Percentiles rank a stretch among this genome's conserved stretches.
Evolutionary conservation across 64 coral and sea anemone species (phyloP).

Genomic region (Montipora foliosa): DNA sequence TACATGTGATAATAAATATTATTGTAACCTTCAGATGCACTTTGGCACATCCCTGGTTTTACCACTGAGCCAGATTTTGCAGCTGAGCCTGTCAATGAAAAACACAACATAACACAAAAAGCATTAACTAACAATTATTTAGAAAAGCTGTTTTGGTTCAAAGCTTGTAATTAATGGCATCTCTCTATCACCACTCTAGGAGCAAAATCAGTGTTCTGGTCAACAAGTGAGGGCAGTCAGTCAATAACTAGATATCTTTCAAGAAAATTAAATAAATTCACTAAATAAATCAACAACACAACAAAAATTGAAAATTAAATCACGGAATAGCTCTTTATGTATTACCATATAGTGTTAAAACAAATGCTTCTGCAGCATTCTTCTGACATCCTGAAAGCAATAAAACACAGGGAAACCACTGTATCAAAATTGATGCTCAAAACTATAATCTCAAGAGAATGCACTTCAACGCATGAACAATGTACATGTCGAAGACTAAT

Average conservation of each 20-base stretch:
- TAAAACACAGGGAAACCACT: not conserved
- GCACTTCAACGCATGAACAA: not conserved
- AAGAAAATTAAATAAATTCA: conserved; percentile 1
- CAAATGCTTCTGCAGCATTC: not conserved
- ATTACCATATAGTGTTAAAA: not conserved
- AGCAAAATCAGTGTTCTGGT: not conserved
- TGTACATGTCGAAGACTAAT: not conserved
- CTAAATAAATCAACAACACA: not conserved
- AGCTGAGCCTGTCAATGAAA: not conserved
- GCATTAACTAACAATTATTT: not conserved
- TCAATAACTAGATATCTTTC: not conserved
- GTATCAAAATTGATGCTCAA: not conserved
- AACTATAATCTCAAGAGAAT: not conserved
- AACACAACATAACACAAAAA: not conserved
- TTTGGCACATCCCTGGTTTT: not conserved
- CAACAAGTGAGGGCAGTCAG: not conserved
- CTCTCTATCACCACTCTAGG: not conserved
- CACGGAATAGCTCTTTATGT: not conserved
- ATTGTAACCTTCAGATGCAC: not conserved
- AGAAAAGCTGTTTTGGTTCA: not conserved
- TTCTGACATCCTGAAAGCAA: not conserved
- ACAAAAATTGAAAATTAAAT: not conserved
- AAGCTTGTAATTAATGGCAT: not conserved
- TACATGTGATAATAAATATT: not conserved
- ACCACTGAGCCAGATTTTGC: not conserved